Evolutionary conservation across 2,113 vertebrate species (phyloP).

Genomic region (Lamprotornis superbus): DNA sequence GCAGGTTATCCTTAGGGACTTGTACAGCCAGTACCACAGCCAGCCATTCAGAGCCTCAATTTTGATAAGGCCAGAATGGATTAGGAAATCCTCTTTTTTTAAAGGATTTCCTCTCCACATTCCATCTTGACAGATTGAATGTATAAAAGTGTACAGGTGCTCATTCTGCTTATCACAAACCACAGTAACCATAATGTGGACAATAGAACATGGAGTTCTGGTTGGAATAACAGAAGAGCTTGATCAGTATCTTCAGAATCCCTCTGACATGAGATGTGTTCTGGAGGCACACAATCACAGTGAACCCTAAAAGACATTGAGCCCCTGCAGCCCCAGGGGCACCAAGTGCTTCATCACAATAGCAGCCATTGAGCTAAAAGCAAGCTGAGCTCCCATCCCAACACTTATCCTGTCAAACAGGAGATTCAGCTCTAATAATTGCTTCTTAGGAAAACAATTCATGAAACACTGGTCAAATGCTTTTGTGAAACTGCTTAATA

Average conservation of each 20-base stretch:
- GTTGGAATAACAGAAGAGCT: neutral
- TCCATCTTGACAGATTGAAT: neutral
- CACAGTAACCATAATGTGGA: neutral
- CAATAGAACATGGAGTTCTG: rapidly evolving
- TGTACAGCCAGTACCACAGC: neutral
- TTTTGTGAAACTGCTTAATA: neutral
- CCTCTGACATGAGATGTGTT: neutral
- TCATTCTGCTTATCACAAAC: neutral
- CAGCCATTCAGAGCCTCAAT: neutral
- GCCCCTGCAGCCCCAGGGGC: neutral
- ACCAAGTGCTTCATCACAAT: neutral
- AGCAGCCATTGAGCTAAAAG: neutral
- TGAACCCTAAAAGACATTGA: neutral
- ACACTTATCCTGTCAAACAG: neutral
- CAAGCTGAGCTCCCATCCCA: neutral
- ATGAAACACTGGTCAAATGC: neutral
- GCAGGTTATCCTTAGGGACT: neutral
- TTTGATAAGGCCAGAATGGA: neutral
- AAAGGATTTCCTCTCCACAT: neutral
- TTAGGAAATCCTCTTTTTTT: neutral
- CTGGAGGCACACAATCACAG: too few relatives aligned
- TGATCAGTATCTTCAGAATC: neutral
- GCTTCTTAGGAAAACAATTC: neutral
- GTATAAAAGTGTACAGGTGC: neutral
- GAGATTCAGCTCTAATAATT: neutral